phyloP scores from a whole-genome alignment of 35 echinoderm and acorn worm genomes.

The Holothuria glaberrima region DNA sequence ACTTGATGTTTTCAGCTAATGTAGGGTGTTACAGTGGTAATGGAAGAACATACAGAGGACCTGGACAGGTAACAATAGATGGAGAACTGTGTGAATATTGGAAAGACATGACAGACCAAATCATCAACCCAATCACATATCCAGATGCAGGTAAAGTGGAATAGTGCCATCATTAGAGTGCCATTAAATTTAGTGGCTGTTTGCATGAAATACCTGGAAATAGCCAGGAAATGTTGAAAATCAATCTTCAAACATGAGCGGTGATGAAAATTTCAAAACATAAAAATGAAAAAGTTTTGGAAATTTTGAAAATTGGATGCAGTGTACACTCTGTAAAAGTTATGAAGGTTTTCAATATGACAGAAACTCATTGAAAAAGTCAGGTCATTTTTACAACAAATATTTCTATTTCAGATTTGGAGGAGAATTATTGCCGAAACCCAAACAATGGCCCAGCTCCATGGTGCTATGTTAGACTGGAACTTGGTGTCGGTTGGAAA shows the following conservation, averaged over 20 bases:
- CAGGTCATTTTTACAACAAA: too few species aligned
- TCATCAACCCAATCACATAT: conserved; percentile 54
- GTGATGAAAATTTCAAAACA: too few species aligned
- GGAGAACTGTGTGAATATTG: conserved; percentile 65
- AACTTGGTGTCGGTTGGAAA: conserved; percentile 56
- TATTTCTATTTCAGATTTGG: conserved; percentile 35
- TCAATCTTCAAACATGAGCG: too few species aligned
- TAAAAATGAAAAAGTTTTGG: too few species aligned
- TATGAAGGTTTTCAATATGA: too few species aligned
- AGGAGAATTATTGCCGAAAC: conserved; percentile 82
- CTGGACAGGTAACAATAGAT: conserved; percentile 62
- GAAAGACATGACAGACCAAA: conserved; percentile 51
- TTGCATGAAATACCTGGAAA: neutral
- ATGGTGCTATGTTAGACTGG: conserved; percentile 70
- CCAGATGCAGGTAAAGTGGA: conserved; percentile 60
- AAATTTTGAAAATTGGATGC: too few species aligned
- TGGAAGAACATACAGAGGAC: conserved; percentile 34
- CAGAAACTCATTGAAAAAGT: too few species aligned
- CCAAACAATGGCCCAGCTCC: conserved; percentile 68
- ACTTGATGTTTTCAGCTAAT: neutral
- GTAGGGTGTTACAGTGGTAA: conserved; percentile 52
- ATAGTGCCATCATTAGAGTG: neutral
- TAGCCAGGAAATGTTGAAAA: neutral
- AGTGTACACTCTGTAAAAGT: neutral
- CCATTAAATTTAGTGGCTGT: neutral